Percentiles rank a stretch among this genome's conserved stretches.
phyloP scores from a whole-genome alignment of 2,888 invertebrate species.

The Hypena proboscidalis region DNA sequence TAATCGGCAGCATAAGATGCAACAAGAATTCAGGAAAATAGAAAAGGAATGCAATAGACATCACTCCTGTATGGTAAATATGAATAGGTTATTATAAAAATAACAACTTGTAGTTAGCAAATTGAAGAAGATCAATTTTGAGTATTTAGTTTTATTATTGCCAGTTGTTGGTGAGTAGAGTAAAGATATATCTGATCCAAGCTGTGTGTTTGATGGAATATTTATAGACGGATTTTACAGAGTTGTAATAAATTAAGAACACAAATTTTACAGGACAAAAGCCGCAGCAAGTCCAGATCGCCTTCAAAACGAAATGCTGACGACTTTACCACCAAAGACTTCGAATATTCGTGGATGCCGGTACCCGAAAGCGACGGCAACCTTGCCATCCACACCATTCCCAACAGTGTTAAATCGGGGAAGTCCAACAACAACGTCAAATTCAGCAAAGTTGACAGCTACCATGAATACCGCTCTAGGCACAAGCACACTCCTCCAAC shows the following conservation, averaged over 20 bases:
- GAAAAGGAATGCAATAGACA: constrained; percentile 65
- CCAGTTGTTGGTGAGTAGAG: too few species aligned
- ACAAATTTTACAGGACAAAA: constrained; percentile 50
- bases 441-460: constrained; percentile 72
- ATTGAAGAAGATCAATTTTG: too few species aligned
- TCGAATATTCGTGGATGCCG: constrained; percentile 80
- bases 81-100: neutral
- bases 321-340: constrained; percentile 53
- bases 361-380: constrained; percentile 73
- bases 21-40: constrained; percentile 70
- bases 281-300: constrained; percentile 49
- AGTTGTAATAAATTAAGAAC: neutral
- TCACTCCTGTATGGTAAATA: constrained; percentile 24
- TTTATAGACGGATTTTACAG: too few species aligned
- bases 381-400: constrained; percentile 71
- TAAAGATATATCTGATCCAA: too few species aligned
- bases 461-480: constrained; percentile 76
- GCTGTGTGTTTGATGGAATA: too few species aligned
- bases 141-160: too few species aligned
- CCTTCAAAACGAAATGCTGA: constrained; percentile 41
- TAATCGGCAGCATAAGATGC: constrained; percentile 64
- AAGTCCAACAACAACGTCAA: constrained; percentile 68
- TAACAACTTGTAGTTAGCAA: too few species aligned
- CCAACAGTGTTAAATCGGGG: constrained; percentile 56
- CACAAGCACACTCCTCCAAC: constrained; percentile 80